Evolutionary conservation across 2,113 vertebrate genomes (phyloP), one percentile per base, ranked within the genome.

Genomic region (Onychorhynchus coronatus): DNA sequence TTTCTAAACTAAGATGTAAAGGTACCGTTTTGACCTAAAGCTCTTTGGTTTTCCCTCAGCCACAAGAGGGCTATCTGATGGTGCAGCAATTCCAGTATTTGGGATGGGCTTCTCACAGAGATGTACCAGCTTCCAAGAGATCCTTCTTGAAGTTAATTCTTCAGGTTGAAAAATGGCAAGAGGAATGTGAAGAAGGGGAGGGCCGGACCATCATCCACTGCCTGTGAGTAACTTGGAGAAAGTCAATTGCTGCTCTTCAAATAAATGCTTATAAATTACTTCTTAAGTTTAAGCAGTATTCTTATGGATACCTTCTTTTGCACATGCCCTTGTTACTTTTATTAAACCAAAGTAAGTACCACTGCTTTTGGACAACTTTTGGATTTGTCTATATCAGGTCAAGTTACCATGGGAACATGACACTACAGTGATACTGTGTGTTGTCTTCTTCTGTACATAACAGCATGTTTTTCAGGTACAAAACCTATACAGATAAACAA

Each of bases 131-230:
- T 85, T 99, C 99, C 98, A 99, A 99, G 82, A 98, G 99, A 70
- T 99, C 99, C 27, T 99, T 99, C 98, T 97, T 99, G 96, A 99
- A 99, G 93, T 98, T 99, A 95, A 99, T 99, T 96, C 98, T 99
- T 22, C 99, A 99, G 96, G 99, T 99, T 65, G 99, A 99, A 97
- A 99, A 99, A 97, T 99, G 99, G 99, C 99, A 99, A 97, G 99
- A 99, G 88, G 99, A 99, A 94, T 99, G 99, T 44, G 99, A 99
- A 96, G 99, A 99, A 95, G 99, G 99, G 12, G 99, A 99, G 88
- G 99, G 99, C 8, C 98, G 99, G 74, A 99, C 99, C 5, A 99
- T 99, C 42, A 99, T 99, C 82, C 99, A 99, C 95, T 99, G 99
- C 92, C 97, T 99, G 99, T 99, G 95, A 99, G 99, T 99, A 44